Evolutionary conservation across 1,140 invertebrate species (phyloP), one percentile per base, ranked within the genome.

Genomic region (Dryas iulia): DNA sequence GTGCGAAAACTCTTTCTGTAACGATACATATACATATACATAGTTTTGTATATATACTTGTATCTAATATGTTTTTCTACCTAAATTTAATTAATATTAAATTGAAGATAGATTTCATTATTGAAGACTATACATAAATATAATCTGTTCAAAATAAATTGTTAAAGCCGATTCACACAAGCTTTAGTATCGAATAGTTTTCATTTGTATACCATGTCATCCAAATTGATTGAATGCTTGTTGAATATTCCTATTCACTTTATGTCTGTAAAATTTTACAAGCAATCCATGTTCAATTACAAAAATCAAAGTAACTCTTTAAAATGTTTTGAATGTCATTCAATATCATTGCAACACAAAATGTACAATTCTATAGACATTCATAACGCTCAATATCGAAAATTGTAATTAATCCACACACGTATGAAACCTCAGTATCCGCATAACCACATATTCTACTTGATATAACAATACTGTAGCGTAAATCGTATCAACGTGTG

Each of bases 151-250:
- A 14, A 6, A 39, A 18, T 18, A 39, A 39, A n/a, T 39, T 14
- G 6, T 39, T 14, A n/a, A 39, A 39, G 33, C 5, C n/a, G 33
- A 39, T 39, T 39, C 5, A n/a, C 33, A 8, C 1, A 39, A 12
- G n/a, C 7, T 39, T 39, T 39, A 14, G 33, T n/a, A n/a, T n/a
- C n/a, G n/a, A 14, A 39, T 39, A 14, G n/a, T n/a, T 39, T 8
- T 21, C 25, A 58, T 58, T 58, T 61, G 23, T 31, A 61, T 39
- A 61, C 33, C 26, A 52, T 61, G 11, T 8, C 24, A 24, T 24
- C 24, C 10, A 25, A 61, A 47, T 35, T 61, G 59, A 31, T 47
- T 21, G 24, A 47, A 61, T 39, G 8, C 39, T 3, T 35, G 35
- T 60, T 26, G 12, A 39, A 47, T 61, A 61, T 47, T 47, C 21